A percentile compares a stretch with the other conserved stretches of the same genome.
These are phyloP conservation scores for Stigmatopora argus DNA, from an alignment of 2,113 vertebrate genomes.

Conservation along the genomic window DNA sequence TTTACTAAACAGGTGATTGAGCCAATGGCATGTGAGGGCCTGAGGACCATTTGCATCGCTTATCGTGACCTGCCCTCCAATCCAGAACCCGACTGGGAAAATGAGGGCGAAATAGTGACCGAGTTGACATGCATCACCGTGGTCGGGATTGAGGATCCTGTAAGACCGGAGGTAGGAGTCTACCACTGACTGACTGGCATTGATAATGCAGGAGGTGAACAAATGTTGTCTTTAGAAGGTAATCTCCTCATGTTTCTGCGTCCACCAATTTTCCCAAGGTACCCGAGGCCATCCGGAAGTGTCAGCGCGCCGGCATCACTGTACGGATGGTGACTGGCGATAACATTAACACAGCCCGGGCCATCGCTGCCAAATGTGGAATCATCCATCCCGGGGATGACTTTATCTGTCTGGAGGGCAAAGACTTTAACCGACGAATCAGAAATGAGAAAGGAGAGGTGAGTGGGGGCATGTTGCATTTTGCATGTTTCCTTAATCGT, in stretches of 20 bases:
- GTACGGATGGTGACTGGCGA: slow-evolving; percentile 90
- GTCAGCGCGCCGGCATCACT: slow-evolving; percentile 86
- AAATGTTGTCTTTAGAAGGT: neutral
- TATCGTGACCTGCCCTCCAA: slow-evolving; percentile 75
- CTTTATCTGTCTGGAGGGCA: slow-evolving; percentile 85
- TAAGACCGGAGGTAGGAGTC: slow-evolving; percentile 78
- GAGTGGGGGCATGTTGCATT: slow-evolving; percentile 4
- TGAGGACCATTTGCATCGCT: slow-evolving; percentile 84
- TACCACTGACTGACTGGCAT: neutral
- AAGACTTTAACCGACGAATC: slow-evolving; percentile 87
- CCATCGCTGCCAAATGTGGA: slow-evolving; percentile 85
- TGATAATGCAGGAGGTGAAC: neutral
- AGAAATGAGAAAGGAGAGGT: slow-evolving; percentile 90
- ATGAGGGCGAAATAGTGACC: slow-evolving; percentile 77
- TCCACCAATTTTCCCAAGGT: slow-evolving; percentile 64
- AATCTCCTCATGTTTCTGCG: neutral
- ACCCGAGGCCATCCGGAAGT: slow-evolving; percentile 85
- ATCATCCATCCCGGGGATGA: slow-evolving; percentile 87
- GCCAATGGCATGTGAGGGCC: slow-evolving; percentile 85
- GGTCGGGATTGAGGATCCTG: slow-evolving; percentile 87
- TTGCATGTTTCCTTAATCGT: neutral
- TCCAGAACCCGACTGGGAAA: slow-evolving; percentile 85
- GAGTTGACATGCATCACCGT: slow-evolving; percentile 83
- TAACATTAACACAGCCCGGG: slow-evolving; percentile 85
- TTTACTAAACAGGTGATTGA: slow-evolving; percentile 73